A percentile compares a stretch with the other conserved stretches of the same genome.
These are phyloP conservation scores for Sebastes ruberrimus DNA, from an alignment of 2,797 vertebrate species.

Conservation along the genomic window DNA sequence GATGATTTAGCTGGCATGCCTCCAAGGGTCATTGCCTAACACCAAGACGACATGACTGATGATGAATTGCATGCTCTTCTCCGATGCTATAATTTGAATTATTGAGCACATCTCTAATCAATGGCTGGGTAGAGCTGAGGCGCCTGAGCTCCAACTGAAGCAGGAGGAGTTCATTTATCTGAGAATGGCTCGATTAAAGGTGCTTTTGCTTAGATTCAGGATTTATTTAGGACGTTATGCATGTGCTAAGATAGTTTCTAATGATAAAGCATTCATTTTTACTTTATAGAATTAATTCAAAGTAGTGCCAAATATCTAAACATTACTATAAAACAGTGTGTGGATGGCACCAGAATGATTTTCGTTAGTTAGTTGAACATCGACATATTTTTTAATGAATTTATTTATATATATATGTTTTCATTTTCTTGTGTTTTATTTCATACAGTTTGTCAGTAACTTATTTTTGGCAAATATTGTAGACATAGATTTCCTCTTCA, in stretches of 20 bases:
- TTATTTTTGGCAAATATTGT: background rate
- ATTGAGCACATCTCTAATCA: slow-evolving; percentile 68
- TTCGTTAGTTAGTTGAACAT: background rate
- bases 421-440: background rate
- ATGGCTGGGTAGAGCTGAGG: slow-evolving; percentile 43
- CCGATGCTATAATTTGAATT: slow-evolving; percentile 66
- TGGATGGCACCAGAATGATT: background rate
- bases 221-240: background rate
- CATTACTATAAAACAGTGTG: background rate
- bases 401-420: background rate
- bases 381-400: too few species aligned
- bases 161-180: slow-evolving; percentile 48
- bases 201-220: background rate
- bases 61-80: slow-evolving; percentile 54
- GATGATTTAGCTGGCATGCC: slow-evolving; percentile 59
- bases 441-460: background rate
- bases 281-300: background rate
- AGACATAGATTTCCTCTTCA: background rate
- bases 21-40: slow-evolving; percentile 58
- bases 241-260: background rate
- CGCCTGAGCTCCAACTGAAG: slow-evolving; percentile 36
- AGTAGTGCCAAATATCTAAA: background rate
- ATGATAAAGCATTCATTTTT: background rate
- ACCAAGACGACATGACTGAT: slow-evolving; percentile 52
- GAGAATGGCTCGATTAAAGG: slow-evolving; percentile 11